Percentiles rank a stretch among this genome's conserved stretches.
These are phyloP conservation scores for Synchiropus splendidus DNA, from an alignment of 2,113 vertebrate species.

Conservation along the genomic window DNA sequence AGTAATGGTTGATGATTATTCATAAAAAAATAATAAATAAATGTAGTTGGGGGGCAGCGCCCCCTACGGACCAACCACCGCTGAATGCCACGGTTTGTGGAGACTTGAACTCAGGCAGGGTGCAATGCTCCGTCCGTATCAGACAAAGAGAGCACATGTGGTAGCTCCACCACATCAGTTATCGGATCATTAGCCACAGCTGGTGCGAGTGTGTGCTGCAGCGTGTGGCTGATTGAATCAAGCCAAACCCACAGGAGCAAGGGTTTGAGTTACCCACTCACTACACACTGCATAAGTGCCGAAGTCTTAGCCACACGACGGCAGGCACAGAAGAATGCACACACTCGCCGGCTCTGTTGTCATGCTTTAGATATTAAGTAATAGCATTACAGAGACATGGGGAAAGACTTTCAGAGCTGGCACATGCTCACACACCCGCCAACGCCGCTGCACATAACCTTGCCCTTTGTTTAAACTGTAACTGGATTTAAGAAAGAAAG, in stretches of 20 bases:
- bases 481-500: conserved; percentile 13
- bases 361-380: conserved; percentile 8
- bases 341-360: conserved; percentile 2
- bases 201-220: conserved; percentile 23
- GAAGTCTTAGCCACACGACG: conserved; percentile 7
- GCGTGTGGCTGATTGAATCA: conserved; percentile 46
- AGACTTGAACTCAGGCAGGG: too few species aligned
- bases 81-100: not conserved
- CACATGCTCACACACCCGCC: not conserved
- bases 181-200: conserved; percentile 56
- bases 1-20: too few species aligned
- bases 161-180: conserved; percentile 29
- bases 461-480: conserved; percentile 27
- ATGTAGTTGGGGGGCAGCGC: too few species aligned
- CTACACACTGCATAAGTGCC: conserved; percentile 23
- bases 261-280: conserved; percentile 42
- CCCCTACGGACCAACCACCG: too few species aligned
- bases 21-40: too few species aligned
- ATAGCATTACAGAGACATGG: conserved; percentile 7
- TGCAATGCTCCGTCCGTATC: conserved; percentile 25
- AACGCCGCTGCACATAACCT: conserved; percentile 4
- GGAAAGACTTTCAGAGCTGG: conserved; percentile 1
- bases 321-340: conserved; percentile 1
- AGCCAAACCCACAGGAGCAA: conserved; percentile 27
- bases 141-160: conserved; percentile 57